phyloP scores from a whole-genome alignment of 1,140 invertebrate species.

The Leptopilina boulardi region DNA sequence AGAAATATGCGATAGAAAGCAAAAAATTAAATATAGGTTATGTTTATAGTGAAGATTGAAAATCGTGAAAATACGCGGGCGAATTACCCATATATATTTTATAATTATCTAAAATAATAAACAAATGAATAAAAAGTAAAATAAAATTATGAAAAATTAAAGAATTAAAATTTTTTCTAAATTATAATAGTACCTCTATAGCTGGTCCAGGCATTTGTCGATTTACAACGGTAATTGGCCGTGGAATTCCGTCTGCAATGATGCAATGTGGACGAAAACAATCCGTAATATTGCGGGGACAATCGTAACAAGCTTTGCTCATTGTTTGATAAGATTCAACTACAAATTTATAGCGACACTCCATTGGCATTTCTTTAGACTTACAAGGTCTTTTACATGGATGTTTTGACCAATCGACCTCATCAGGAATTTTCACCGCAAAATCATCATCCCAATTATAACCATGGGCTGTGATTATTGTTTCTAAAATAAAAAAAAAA shows the following conservation, averaged over 20 bases:
- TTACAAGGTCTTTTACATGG: conserved; percentile 78
- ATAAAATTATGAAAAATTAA: no score
- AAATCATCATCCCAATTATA: background rate
- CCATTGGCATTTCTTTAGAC: conserved; percentile 77
- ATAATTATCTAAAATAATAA: no score
- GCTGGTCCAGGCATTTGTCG: conserved; percentile 90
- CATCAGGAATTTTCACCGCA: background rate
- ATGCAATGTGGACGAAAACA: conserved; percentile 88
- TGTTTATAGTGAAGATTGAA: no score
- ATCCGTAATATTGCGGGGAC: conserved; percentile 85
- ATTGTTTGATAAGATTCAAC: conserved; percentile 89
- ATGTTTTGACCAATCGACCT: conserved; percentile 37
- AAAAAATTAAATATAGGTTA: no score
- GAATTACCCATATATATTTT: no score
- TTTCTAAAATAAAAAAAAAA: conserved; percentile 42
- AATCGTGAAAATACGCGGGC: no score
- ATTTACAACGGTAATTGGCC: conserved; percentile 87
- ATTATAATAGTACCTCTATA: conserved; percentile 81
- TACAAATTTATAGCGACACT: conserved; percentile 83
- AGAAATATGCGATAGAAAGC: no score
- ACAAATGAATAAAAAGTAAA: no score
- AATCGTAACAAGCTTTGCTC: conserved; percentile 92
- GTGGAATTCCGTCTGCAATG: conserved; percentile 85
- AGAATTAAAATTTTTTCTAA: conserved; percentile 31
- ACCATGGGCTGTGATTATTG: conserved; percentile 41